Evolutionary conservation across 2,888 invertebrate genomes (phyloP), one percentile per base, ranked within the genome.

Genomic region (Hemaris fuciformis): DNA sequence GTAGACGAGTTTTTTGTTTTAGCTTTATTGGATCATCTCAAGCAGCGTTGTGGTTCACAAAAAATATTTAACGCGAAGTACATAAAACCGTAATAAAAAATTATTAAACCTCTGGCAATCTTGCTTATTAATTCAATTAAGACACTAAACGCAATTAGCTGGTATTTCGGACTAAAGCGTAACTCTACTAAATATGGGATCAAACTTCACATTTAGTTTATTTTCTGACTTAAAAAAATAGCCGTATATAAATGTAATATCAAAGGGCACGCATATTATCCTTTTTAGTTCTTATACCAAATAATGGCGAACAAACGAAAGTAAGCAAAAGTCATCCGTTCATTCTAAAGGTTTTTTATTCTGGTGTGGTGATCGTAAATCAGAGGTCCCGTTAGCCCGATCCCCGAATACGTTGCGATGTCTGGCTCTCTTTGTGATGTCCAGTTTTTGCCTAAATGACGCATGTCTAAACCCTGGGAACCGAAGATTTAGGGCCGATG

Each of bases 381-480:
- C 80, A 73, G 61, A 27, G 67, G 68, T 75, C 74, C 86, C 85
- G 86, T 84, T 86, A 86, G 72, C 61, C 73, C 71, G 65, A 63
- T 63, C 53, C 53, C 68, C 64, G 77, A 77, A 80, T 80, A 76
- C 74, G 76, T 74, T 74, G 73, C 73, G 68, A 69, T 74, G 75
- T 73, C 77, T 73, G 73, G 74, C 68, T 63, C 71, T 73, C 78
- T 78, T 80, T 78, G 77, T 80, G 79, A 75, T 71, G 77, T 80
- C 74, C 71, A 76, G 76, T 84, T 84, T 85, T 85, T 85, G 80
- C 75, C 64, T 64, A 69, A 71, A 66, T 77, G 77, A 76, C 75
- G 45, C 56, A 45, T 43, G 57, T 34, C 45, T 62, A 57, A 56
- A 43, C 23, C 23, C 61, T 61, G 46, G 46, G 57, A 57, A 57